phyloP scores from a whole-genome alignment of 2,797 vertebrate species.

The Rhadinocentrus ornatus region DNA sequence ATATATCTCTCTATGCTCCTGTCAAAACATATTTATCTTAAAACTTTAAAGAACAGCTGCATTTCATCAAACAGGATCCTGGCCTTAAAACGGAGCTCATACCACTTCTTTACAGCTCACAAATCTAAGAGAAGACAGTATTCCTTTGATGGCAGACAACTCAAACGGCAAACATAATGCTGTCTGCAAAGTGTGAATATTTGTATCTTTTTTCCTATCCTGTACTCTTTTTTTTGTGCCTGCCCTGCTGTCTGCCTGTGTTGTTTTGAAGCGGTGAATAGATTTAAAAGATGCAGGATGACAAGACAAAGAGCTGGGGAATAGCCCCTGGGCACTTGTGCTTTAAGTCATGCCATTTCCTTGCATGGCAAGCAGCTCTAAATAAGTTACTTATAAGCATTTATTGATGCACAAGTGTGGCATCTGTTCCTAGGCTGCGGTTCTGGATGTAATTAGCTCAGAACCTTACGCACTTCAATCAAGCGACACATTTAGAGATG shows the following conservation, averaged over 20 bases:
- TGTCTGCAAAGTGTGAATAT: constrained; percentile 83
- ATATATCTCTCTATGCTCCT: constrained; percentile 60
- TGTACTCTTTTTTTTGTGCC: constrained; percentile 40
- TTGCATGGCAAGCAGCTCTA: constrained; percentile 85
- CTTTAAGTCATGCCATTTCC: constrained; percentile 88
- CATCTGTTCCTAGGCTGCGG: constrained; percentile 83
- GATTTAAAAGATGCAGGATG: constrained; percentile 87
- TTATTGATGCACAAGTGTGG: constrained; percentile 87
- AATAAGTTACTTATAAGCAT: constrained; percentile 89
- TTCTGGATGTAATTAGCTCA: constrained; percentile 84
- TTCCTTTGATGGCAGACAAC: constrained; percentile 77
- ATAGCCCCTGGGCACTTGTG: constrained; percentile 79
- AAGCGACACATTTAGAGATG: constrained; percentile 78
- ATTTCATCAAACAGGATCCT: constrained; percentile 75
- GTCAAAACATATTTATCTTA: constrained; percentile 81
- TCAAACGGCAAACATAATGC: constrained; percentile 78
- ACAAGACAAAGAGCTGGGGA: constrained; percentile 85
- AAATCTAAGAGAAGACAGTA: constrained; percentile 72
- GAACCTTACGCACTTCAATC: constrained; percentile 83
- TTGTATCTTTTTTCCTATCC: constrained; percentile 73
- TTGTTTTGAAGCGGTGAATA: constrained; percentile 84
- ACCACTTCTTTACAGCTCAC: constrained; percentile 67
- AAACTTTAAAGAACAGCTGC: constrained; percentile 76
- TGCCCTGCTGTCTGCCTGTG: constrained; percentile 82
- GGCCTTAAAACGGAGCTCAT: constrained; percentile 67